Evolutionary conservation across 2,113 vertebrate genomes (phyloP).

Genomic region (Dasypus novemcinctus): DNA sequence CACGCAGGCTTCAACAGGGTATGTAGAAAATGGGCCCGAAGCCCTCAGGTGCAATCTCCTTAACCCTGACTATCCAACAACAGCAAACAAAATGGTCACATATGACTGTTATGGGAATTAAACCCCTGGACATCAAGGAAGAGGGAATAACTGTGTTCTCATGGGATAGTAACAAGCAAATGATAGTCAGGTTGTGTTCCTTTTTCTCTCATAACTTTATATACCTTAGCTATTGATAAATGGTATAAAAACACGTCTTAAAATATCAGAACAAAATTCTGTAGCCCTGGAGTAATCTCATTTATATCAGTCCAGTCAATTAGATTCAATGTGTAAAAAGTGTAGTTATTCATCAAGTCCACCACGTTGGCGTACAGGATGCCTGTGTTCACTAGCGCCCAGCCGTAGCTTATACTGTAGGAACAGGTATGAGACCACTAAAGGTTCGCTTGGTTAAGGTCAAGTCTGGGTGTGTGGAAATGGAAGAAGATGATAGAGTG

Average conservation of each 20-base stretch:
- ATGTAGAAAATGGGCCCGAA: conserved; percentile 70
- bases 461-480: not conserved
- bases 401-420: not conserved
- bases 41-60: rapidly evolving
- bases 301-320: not conserved
- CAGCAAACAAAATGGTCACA: not conserved
- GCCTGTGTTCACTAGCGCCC: not conserved
- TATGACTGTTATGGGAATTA: not conserved
- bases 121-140: not conserved
- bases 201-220: not conserved
- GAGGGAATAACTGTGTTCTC: not conserved
- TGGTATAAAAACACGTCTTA: not conserved
- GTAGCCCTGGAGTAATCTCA: not conserved
- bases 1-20: conserved; percentile 95
- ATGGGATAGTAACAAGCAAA: not conserved
- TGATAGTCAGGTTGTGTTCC: not conserved
- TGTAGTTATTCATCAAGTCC: not conserved
- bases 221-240: not conserved
- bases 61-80: not conserved
- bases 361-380: rapidly evolving
- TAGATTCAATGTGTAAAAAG: not conserved
- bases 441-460: not conserved
- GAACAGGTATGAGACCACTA: not conserved
- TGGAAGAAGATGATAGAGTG: not conserved
- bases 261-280: not conserved